phyloP scores from a whole-genome alignment of 1,140 invertebrate species.

The Apolygus lucorum region DNA sequence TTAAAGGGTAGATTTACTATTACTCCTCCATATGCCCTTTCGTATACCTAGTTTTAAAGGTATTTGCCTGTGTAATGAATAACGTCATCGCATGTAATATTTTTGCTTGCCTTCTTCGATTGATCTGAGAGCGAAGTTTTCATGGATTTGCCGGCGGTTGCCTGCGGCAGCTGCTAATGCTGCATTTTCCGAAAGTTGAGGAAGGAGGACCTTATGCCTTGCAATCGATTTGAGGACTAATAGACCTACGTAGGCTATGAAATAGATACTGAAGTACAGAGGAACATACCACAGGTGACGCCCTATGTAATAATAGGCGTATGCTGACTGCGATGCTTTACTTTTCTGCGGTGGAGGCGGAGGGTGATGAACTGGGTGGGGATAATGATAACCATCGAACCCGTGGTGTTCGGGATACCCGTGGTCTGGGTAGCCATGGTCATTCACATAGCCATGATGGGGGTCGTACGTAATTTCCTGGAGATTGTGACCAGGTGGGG shows the following conservation, averaged over 20 bases:
- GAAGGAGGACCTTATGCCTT: conserved; percentile 58
- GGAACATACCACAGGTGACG: conserved; percentile 74
- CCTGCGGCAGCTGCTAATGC: neutral
- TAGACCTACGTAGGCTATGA: conserved; percentile 67
- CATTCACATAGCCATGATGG: neutral
- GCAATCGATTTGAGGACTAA: conserved; percentile 68
- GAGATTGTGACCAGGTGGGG: too few relatives aligned
- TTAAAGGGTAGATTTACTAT: too few relatives aligned
- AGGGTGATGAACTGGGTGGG: conserved; percentile 18
- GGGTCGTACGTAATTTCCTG: too few relatives aligned
- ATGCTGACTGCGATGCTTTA: conserved; percentile 35
- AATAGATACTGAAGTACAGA: conserved; percentile 74
- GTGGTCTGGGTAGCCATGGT: neutral
- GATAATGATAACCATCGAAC: neutral
- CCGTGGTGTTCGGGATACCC: neutral
- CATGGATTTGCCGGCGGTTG: neutral
- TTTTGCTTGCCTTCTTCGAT: conserved; percentile 9
- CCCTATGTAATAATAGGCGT: conserved; percentile 72
- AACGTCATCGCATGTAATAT: neutral
- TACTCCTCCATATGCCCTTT: too few relatives aligned
- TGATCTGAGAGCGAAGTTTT: neutral
- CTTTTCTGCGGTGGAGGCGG: conserved; percentile 13
- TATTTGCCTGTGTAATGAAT: neutral
- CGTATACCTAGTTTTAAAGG: too few relatives aligned
- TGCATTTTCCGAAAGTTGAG: conserved; percentile 27